Percentiles rank a stretch among this genome's conserved stretches.
Conservation (phyloP, 2,797 vertebrate genomes). For the Platyrinchus mystaceus region DNA sequence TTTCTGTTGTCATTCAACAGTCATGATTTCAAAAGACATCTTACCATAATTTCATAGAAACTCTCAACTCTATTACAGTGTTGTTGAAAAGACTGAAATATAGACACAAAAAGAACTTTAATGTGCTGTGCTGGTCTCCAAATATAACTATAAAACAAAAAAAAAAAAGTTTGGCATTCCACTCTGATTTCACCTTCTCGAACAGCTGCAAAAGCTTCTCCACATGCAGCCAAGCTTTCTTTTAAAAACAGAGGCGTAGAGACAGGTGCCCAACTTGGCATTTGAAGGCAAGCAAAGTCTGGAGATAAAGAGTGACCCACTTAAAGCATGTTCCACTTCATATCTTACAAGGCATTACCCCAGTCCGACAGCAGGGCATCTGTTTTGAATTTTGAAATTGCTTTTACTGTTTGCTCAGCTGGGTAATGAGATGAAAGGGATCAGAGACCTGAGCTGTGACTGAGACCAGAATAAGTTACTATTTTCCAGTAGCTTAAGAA, state of each 20-base stretch:
- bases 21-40: background rate
- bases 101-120: background rate
- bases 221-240: background rate
- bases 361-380: background rate
- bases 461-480: slow-evolving; percentile 13
- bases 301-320: background rate
- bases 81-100: background rate
- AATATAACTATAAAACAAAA: background rate
- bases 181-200: background rate
- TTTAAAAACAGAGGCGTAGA: background rate
- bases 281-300: background rate
- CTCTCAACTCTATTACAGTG: background rate
- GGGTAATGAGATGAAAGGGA: slow-evolving; percentile 23
- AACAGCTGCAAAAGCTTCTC: background rate
- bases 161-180: background rate
- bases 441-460: background rate
- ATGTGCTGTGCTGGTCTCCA: background rate
- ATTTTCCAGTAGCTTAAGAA: background rate
- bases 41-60: background rate
- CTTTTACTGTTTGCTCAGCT: background rate
- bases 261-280: background rate
- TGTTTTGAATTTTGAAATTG: slow-evolving; percentile 10
- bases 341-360: background rate
- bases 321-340: background rate
- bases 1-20: background rate